A percentile compares a stretch with the other conserved stretches of the same genome.
Evolutionary conservation across 2,113 vertebrate genomes (phyloP).

Genomic region (Clarias macrocephalus): DNA sequence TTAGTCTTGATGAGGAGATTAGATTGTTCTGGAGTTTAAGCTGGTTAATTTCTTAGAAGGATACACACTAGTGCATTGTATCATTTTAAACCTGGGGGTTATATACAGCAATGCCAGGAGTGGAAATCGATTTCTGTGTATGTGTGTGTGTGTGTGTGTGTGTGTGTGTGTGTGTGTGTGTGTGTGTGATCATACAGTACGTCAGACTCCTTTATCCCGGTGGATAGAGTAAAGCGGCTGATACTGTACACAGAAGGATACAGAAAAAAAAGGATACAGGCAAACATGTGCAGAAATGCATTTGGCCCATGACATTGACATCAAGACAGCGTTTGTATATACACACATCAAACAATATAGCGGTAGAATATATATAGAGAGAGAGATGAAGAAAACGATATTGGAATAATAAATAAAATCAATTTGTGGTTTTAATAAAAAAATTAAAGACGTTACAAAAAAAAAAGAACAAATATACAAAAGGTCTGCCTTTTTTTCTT

Average conservation of each 20-base stretch:
- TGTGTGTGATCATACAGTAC: not conserved
- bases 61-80: not conserved
- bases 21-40: not conserved
- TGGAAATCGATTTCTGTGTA: not conserved
- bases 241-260: not conserved
- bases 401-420: not conserved
- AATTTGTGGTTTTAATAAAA: not conserved
- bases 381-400: too few relatives aligned
- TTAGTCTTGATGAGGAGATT: conserved; percentile 29
- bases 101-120: not conserved
- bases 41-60: conserved; percentile 23
- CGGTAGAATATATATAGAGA: not conserved
- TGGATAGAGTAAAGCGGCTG: not conserved
- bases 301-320: conserved; percentile 25
- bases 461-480: too few relatives aligned
- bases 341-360: conserved; percentile 46
- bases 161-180: conserved; percentile 31
- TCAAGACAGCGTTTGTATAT: conserved; percentile 20
- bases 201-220: conserved; percentile 28
- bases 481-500: too few relatives aligned
- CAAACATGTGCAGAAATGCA: conserved; percentile 29
- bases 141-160: conserved; percentile 27
- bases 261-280: not conserved
- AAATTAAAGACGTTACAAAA: not conserved
- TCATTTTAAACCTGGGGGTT: not conserved